These are phyloP conservation scores for Phymorhynchus buccinoides DNA, from an alignment of 1,140 invertebrate genomes.

Conservation along the genomic window DNA sequence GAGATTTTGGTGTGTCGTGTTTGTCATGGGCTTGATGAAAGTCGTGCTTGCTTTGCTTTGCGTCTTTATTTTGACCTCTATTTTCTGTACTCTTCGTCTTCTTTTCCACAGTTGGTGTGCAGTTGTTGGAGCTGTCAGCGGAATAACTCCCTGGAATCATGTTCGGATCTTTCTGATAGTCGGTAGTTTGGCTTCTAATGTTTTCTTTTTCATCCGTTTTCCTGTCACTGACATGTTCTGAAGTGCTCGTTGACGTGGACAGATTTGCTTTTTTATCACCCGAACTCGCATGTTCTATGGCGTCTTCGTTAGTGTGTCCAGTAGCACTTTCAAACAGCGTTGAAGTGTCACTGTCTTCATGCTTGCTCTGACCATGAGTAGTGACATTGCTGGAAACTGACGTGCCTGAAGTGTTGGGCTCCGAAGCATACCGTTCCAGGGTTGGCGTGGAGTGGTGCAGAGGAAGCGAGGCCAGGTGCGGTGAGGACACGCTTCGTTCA, in stretches of 20 bases:
- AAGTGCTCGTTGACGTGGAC: background rate
- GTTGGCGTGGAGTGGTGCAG: slow-evolving; percentile 26
- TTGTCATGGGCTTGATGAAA: background rate
- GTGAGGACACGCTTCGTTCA: background rate
- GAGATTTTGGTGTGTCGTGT: background rate
- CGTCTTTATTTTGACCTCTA: background rate
- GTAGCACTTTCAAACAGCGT: slow-evolving; percentile 5
- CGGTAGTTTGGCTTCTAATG: background rate
- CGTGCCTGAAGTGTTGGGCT: background rate
- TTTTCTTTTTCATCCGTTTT: background rate
- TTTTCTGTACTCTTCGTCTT: slow-evolving; percentile 6
- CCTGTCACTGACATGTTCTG: background rate
- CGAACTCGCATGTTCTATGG: background rate
- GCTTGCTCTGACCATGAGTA: background rate
- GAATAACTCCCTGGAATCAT: background rate
- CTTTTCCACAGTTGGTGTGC: slow-evolving; percentile 9
- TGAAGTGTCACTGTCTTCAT: slow-evolving; percentile 19
- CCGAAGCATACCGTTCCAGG: background rate
- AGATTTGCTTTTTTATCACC: background rate
- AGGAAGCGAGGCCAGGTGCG: background rate
- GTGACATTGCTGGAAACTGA: background rate
- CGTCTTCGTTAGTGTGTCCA: background rate
- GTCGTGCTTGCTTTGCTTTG: background rate
- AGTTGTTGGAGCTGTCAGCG: background rate
- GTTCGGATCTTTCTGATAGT: background rate